Conservation (phyloP, 2,888 invertebrate genomes). For the Dasypolia templi region DNA sequence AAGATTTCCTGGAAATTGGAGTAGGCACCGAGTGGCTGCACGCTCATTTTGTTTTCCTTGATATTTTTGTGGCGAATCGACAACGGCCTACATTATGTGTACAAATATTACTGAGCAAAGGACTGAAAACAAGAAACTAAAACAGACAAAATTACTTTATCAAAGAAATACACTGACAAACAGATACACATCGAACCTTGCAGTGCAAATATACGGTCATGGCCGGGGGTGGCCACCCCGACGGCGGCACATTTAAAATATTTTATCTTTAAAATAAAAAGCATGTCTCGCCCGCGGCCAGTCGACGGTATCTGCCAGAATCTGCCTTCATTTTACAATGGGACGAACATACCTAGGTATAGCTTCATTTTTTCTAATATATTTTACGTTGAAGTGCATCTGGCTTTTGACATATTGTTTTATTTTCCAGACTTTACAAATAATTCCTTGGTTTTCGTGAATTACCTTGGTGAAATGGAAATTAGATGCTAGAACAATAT, state of each 20-base stretch:
- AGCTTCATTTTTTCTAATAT: conserved; percentile 22
- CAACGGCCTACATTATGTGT: too few relatives aligned
- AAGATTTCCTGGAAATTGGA: background rate
- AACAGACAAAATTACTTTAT: conserved; percentile 36
- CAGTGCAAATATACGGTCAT: conserved; percentile 54
- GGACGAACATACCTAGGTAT: conserved; percentile 2
- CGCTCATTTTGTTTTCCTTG: too few relatives aligned
- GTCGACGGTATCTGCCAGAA: conserved; percentile 33
- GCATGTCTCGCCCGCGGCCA: conserved; percentile 72
- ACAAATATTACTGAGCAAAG: background rate
- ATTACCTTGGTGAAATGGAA: conserved; percentile 10
- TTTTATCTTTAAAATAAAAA: conserved; percentile 76
- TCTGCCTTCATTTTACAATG: conserved; percentile 43
- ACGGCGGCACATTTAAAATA: conserved; percentile 73
- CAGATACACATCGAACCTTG: conserved; percentile 38
- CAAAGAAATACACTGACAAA: conserved; percentile 47
- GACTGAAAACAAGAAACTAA: conserved; percentile 12
- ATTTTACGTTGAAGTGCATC: conserved; percentile 38
- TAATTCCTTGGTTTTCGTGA: conserved; percentile 26
- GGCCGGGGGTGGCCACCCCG: conserved; percentile 62
- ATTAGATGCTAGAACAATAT: conserved; percentile 8
- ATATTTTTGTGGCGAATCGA: background rate
- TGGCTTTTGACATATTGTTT: conserved; percentile 28
- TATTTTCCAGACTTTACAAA: conserved; percentile 24
- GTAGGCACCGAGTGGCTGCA: background rate